Evolutionary conservation across 2,888 invertebrate genomes (phyloP).

Genomic region (Synergus itoensis): DNA sequence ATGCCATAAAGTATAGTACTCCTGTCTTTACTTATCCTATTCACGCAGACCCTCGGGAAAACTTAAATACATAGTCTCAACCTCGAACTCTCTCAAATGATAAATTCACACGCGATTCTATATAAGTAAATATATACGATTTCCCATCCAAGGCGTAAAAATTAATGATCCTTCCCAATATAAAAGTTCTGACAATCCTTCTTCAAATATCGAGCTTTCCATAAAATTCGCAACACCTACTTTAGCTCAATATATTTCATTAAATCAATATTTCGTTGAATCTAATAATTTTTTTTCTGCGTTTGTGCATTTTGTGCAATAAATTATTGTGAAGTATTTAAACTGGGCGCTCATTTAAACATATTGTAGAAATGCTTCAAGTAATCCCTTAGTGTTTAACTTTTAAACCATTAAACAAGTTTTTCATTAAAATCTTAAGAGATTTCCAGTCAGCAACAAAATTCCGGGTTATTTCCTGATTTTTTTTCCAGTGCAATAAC

Average conservation of each 20-base stretch:
- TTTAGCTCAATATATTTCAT: neutral
- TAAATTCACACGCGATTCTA: slow-evolving; percentile 31
- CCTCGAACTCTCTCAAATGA: slow-evolving; percentile 33
- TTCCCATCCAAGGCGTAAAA: neutral
- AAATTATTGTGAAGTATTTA: too few relatives aligned
- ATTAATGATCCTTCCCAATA: neutral
- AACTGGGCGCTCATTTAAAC: too few relatives aligned
- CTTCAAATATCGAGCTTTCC: neutral
- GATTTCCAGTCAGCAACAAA: too few relatives aligned
- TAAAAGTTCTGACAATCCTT: neutral
- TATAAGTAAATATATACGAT: slow-evolving; percentile 14
- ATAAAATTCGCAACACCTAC: neutral
- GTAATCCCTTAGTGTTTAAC: too few relatives aligned
- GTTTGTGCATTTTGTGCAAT: too few relatives aligned
- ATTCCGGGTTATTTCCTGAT: neutral
- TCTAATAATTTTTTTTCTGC: too few relatives aligned
- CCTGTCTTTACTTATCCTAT: slow-evolving; percentile 26
- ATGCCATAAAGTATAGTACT: slow-evolving; percentile 17
- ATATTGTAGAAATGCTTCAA: too few relatives aligned
- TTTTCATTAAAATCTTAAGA: too few relatives aligned
- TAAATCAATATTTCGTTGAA: too few relatives aligned
- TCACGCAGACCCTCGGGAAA: slow-evolving; percentile 6
- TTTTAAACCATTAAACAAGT: too few relatives aligned
- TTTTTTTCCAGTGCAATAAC: neutral
- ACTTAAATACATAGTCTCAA: neutral